Conservation (phyloP, 2,888 invertebrate species). For the Nomada fucata region DNA sequence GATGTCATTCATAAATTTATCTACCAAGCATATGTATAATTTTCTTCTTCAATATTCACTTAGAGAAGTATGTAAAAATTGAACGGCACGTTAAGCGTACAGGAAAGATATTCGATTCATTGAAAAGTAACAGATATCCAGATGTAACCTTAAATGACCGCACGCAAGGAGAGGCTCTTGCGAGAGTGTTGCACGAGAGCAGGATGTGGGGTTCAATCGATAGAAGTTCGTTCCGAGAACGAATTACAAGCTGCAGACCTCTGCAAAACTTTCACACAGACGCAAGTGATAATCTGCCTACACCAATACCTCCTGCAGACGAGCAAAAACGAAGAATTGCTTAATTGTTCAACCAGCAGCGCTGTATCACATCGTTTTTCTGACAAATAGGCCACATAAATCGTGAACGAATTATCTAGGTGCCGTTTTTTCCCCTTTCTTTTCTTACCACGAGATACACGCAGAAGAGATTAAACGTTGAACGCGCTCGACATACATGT, state of each 20-base stretch:
- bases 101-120: not conserved
- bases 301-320: slow-evolving; percentile 1
- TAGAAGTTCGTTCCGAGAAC: slow-evolving; percentile 40
- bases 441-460: not conserved
- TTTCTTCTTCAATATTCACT: not conserved
- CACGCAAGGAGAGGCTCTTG: slow-evolving; percentile 18
- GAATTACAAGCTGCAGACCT: slow-evolving; percentile 33
- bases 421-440: not conserved
- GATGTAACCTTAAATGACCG: not conserved
- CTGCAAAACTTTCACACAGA: slow-evolving; percentile 18
- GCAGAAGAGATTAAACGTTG: slow-evolving; percentile 18
- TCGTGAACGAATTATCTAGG: not conserved
- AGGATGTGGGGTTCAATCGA: slow-evolving; percentile 39
- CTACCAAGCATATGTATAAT: not conserved
- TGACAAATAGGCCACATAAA: not conserved
- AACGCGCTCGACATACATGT: not conserved
- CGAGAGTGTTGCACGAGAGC: slow-evolving; percentile 23
- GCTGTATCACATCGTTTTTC: not conserved
- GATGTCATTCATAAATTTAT: too few relatives aligned
- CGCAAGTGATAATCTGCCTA: slow-evolving; percentile 9
- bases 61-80: not conserved
- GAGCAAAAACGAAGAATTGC: slow-evolving; percentile 29
- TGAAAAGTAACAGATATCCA: not conserved
- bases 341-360: slow-evolving; percentile 22
- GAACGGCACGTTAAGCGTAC: not conserved